Conservation (phyloP, 2,797 vertebrate species). For the Pangasius larnaudii region DNA sequence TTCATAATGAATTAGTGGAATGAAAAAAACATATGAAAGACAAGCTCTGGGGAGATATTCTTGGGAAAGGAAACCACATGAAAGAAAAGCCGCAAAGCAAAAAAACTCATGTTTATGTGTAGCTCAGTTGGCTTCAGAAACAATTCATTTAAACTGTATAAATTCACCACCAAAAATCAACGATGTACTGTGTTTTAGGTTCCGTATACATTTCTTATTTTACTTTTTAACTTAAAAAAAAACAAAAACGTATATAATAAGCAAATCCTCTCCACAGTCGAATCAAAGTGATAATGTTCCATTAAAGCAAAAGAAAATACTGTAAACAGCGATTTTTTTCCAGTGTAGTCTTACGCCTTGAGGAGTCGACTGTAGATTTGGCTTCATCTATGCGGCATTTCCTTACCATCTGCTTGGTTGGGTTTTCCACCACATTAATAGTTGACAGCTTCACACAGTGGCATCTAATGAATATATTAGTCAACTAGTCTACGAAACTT, state of each 20-base stretch:
- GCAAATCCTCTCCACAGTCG: neutral
- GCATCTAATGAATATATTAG: neutral
- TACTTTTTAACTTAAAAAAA: neutral
- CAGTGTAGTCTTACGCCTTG: neutral
- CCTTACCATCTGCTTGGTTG: neutral
- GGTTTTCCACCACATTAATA: neutral
- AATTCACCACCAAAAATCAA: neutral
- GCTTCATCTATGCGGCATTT: neutral
- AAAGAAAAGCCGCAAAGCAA: constrained; percentile 27
- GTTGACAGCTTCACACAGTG: constrained; percentile 3
- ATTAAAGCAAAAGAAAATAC: neutral
- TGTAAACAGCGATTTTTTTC: neutral
- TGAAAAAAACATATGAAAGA: constrained; percentile 56
- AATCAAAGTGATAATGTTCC: neutral
- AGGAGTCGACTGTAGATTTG: neutral
- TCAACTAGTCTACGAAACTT: neutral
- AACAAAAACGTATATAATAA: neutral
- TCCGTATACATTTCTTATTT: neutral
- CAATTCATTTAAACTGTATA: neutral
- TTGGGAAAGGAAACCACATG: constrained; percentile 53
- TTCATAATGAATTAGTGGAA: constrained; percentile 70
- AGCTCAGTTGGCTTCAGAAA: constrained; percentile 16
- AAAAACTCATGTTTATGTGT: constrained; percentile 20
- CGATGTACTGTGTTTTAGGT: neutral
- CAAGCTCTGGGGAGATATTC: constrained; percentile 63